Percentiles rank a stretch among this genome's conserved stretches.
Conservation (phyloP, 2,797 vertebrate species). For the Sparidentex hasta region DNA sequence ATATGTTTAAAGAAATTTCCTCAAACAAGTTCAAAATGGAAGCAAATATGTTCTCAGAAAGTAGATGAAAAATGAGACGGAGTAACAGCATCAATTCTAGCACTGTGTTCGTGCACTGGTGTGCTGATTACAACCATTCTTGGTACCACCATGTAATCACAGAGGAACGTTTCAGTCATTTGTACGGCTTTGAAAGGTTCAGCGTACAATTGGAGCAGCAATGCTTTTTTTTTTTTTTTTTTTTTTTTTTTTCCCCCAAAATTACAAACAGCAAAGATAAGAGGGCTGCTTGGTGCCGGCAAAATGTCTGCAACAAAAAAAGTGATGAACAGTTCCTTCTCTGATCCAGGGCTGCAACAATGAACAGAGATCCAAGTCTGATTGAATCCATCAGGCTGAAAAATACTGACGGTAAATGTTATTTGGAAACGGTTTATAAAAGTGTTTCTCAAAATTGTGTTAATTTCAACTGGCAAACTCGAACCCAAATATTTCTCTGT, state of each 20-base stretch:
- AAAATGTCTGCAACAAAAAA: constrained; percentile 24
- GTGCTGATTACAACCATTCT: constrained; percentile 23
- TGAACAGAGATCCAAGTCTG: constrained; percentile 13
- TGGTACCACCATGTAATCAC: constrained; percentile 23
- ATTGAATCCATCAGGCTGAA: background rate
- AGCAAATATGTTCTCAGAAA: background rate
- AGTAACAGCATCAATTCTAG: background rate
- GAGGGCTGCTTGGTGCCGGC: background rate
- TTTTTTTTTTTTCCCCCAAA: too few relatives aligned
- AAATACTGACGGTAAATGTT: constrained; percentile 7
- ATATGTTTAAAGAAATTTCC: background rate
- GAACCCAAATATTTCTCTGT: background rate
- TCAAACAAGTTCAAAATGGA: background rate
- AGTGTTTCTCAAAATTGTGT: background rate
- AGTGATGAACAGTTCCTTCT: constrained; percentile 31
- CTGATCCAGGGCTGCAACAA: constrained; percentile 29
- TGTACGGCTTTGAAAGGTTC: constrained; percentile 22
- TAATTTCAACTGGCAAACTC: constrained; percentile 3
- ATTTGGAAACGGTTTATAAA: background rate
- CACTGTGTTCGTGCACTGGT: background rate
- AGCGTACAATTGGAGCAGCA: background rate
- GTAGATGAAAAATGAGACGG: background rate
- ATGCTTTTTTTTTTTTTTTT: background rate
- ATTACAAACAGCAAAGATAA: constrained; percentile 47
- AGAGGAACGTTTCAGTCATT: constrained; percentile 32